Conservation (phyloP, 1,140 invertebrate genomes). For the Panulirus ornatus region DNA sequence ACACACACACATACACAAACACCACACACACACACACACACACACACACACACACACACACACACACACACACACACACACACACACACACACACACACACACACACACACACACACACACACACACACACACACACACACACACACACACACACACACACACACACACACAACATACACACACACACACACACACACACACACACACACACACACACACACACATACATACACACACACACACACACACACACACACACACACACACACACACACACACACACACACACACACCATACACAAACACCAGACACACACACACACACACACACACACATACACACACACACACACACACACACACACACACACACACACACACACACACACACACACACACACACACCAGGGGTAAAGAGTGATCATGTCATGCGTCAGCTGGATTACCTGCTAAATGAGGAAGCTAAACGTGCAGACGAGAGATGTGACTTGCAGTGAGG, state of each 20-base stretch:
- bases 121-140: neutral
- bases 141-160: neutral
- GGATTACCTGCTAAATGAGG: too few species aligned
- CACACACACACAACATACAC: neutral
- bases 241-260: slow-evolving; percentile 29
- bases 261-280: neutral
- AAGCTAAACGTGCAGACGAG: too few species aligned
- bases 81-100: too few species aligned
- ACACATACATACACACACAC: neutral
- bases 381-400: slow-evolving; percentile 46
- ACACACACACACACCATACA: too few species aligned
- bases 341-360: slow-evolving; percentile 45
- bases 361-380: slow-evolving; percentile 45
- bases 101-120: too few species aligned
- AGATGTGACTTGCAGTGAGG: too few species aligned
- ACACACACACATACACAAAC: neutral
- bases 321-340: slow-evolving; percentile 45
- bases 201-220: neutral
- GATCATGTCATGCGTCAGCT: too few species aligned
- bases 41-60: too few species aligned
- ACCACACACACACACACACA: neutral
- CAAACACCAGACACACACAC: neutral
- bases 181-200: neutral
- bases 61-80: too few species aligned
- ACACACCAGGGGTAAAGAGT: too few species aligned